Percentiles rank a stretch among this genome's conserved stretches.
These are phyloP conservation scores for Torymus aiolomorphi DNA, from an alignment of 2,888 invertebrate species.

Conservation along the genomic window DNA sequence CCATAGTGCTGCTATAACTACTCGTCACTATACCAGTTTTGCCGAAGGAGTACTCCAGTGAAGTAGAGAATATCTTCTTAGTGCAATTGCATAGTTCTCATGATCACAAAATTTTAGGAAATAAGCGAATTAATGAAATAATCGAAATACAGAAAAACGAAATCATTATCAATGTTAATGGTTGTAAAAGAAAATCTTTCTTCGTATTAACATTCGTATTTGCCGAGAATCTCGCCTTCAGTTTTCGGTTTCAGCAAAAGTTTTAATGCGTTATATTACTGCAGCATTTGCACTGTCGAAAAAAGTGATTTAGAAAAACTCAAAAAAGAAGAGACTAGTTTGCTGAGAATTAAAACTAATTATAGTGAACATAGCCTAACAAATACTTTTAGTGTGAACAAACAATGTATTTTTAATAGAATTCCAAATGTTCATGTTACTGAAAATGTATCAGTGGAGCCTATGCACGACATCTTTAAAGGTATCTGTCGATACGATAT, in stretches of 20 bases:
- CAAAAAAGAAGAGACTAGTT: slow-evolving; percentile 23
- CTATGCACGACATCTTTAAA: slow-evolving; percentile 31
- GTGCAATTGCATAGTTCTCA: slow-evolving; percentile 53
- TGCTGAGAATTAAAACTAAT: slow-evolving; percentile 28
- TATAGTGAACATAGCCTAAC: slow-evolving; percentile 20
- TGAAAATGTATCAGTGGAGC: slow-evolving; percentile 2
- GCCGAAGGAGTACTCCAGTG: slow-evolving; percentile 53
- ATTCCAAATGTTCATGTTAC: slow-evolving; percentile 19
- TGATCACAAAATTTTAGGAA: slow-evolving; percentile 52
- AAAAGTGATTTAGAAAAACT: slow-evolving; percentile 33
- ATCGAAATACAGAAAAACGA: slow-evolving; percentile 53
- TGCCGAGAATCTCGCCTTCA: slow-evolving; percentile 51
- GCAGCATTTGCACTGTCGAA: slow-evolving; percentile 46
- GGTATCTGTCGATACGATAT: slow-evolving; percentile 25
- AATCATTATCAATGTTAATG: slow-evolving; percentile 44
- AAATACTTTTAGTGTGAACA: slow-evolving; percentile 7
- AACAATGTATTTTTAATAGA: slow-evolving; percentile 26
- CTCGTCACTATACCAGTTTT: no score
- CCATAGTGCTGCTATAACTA: no score
- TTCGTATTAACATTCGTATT: slow-evolving; percentile 48
- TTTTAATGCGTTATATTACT: slow-evolving; percentile 53
- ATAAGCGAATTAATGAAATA: slow-evolving; percentile 50
- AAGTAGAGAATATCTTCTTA: slow-evolving; percentile 56
- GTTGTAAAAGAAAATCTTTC: slow-evolving; percentile 41
- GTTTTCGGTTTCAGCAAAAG: slow-evolving; percentile 53